Base-by-base conservation (phyloP, 1,140 invertebrate species). In the Calliopsis andreniformis region DNA sequence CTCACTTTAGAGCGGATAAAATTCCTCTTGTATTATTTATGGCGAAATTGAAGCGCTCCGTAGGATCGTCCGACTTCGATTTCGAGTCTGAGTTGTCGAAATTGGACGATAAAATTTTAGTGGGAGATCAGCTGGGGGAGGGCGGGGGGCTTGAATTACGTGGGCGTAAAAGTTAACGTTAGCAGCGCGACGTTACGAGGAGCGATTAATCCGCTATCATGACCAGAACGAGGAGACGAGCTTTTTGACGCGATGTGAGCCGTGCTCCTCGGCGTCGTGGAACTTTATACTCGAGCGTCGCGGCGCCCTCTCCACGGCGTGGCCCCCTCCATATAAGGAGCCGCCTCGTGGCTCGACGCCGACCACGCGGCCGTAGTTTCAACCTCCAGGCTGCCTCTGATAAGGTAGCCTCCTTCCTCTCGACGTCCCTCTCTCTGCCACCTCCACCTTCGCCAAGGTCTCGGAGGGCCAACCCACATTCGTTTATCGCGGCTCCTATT, bases 251-350 rank as follows among this genome's bases (percentile, higher is more conserved):
- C 45, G 71, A 14, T 67, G 39, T 67, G 71, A 73, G 55, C 49
- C 35, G 71, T 56, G 39, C 47, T 43, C 62, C 49, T 67, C 63
- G 42, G 63, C 63, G 63, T 67, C 58, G 77, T 56, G 85, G 80
- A 89, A 88, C 86, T 89, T 88, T 89, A 89, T 88, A 88, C 78
- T 62, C 42, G 71, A 55, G 69, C 76, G 79, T 81, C 71, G 79
- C 55, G 82, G 84, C 84, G 83, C 88, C 85, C 85, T 89, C 87
- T 87, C 87, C 70, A 82, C 71, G 73, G 43, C 56, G 23, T 32
- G 59, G 55, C 71, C 59, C 85, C 82, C 86, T 78, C 89, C 89
- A 90, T 89, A 91, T 90, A 91, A 89, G 90, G 89, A 78, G 87
- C 42, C 87, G 75, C 76, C 75, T 72, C 82, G 72, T 78, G 59